phyloP scores from a whole-genome alignment of 1,140 invertebrate species.

The Papilio dardanus region DNA sequence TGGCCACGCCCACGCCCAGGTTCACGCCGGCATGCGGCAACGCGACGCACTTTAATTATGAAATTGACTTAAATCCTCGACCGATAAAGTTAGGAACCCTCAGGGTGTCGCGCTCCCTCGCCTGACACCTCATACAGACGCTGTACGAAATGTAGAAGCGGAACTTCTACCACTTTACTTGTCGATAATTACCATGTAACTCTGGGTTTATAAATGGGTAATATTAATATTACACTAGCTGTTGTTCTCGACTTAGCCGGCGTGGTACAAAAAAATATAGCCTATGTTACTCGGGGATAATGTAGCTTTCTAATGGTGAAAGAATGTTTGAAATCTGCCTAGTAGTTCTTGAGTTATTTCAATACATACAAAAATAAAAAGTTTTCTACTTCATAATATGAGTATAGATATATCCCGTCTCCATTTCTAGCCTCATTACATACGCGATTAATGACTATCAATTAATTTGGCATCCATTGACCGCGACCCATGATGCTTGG shows the following conservation, averaged over 20 bases:
- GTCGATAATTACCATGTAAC: too few relatives aligned
- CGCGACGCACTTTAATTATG: background rate
- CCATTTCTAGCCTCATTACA: slow-evolving; percentile 9
- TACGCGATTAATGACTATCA: background rate
- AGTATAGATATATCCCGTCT: background rate
- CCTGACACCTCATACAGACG: background rate
- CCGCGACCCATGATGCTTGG: background rate
- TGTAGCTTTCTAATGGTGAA: too few relatives aligned
- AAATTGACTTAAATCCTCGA: background rate
- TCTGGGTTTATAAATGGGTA: too few relatives aligned
- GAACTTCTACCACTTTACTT: background rate
- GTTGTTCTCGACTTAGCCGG: too few relatives aligned
- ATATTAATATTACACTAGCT: too few relatives aligned
- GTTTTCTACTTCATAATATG: too few relatives aligned
- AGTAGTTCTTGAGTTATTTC: too few relatives aligned
- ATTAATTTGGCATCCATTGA: background rate
- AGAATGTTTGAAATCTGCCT: too few relatives aligned
- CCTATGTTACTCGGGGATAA: too few relatives aligned
- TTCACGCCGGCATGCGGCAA: too few relatives aligned
- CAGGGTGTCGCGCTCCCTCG: background rate
- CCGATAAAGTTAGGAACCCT: background rate
- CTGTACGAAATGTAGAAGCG: background rate
- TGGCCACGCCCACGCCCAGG: background rate
- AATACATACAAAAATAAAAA: too few relatives aligned
- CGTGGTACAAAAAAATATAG: too few relatives aligned